phyloP scores from a whole-genome alignment of 1,140 invertebrate species.

The Caenorhabditis briggsae region DNA sequence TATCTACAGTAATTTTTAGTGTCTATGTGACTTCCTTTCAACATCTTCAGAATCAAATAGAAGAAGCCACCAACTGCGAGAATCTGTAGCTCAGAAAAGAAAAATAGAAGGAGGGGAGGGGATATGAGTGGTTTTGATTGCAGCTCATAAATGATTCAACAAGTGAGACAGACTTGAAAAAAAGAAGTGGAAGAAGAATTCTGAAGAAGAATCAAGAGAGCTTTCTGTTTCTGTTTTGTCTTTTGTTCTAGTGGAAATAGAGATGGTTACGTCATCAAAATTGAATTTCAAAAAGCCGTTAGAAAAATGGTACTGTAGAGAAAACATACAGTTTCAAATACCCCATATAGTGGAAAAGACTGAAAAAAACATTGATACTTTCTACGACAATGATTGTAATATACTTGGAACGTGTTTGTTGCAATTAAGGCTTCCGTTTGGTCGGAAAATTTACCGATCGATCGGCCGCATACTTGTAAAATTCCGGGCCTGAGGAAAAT shows the following conservation, averaged over 20 bases:
- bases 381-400: too few species aligned
- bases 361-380: too few species aligned
- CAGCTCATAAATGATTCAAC: conserved; percentile 46
- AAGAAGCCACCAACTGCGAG: not conserved
- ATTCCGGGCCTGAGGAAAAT: too few species aligned
- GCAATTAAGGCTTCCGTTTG: too few species aligned
- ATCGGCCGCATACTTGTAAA: too few species aligned
- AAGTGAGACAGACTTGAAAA: conserved; percentile 3
- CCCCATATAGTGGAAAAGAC: too few species aligned
- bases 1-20: conserved; percentile 3
- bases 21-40: not conserved
- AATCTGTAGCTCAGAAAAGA: conserved; percentile 2
- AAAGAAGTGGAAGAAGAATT: not conserved
- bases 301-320: not conserved
- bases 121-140: conserved; percentile 53
- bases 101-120: not conserved
- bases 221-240: not conserved
- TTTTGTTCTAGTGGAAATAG: not conserved
- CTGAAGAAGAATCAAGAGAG: not conserved
- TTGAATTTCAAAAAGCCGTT: too few species aligned
- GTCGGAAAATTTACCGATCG: too few species aligned
- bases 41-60: not conserved
- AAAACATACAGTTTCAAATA: too few species aligned
- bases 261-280: not conserved
- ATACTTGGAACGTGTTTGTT: too few species aligned